These are phyloP conservation scores for Stegostoma tigrinum DNA, from an alignment of 2,113 vertebrate genomes.

Conservation along the genomic window DNA sequence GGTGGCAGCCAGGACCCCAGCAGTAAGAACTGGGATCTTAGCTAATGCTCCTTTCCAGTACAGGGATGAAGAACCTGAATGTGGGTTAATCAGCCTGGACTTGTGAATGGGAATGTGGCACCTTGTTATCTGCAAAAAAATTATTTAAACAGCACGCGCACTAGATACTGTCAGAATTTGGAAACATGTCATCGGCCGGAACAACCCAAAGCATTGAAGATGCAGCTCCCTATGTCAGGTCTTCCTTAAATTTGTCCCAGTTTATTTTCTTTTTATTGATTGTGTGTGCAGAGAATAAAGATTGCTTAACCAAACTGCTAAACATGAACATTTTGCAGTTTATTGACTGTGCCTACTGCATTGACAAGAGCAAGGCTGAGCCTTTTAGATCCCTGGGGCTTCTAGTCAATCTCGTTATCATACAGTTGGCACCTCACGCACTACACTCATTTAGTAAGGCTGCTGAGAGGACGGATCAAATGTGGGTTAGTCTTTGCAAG, in stretches of 20 bases:
- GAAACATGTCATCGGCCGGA: not conserved
- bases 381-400: not conserved
- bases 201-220: not conserved
- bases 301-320: constrained; percentile 28
- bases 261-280: constrained; percentile 29
- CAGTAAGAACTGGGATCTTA: not conserved
- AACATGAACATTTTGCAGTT: constrained; percentile 24
- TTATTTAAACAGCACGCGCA: not conserved
- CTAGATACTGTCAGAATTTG: not conserved
- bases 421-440: not conserved
- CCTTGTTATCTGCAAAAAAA: not conserved
- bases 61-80: not conserved
- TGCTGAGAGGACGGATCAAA: not conserved
- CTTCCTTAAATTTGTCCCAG: not conserved
- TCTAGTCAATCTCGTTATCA: not conserved
- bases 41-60: not conserved
- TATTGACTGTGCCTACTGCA: not conserved
- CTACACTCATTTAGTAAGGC: not conserved
- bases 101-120: not conserved
- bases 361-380: not conserved
- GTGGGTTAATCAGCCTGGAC: no score
- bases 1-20: no score
- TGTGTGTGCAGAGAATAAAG: not conserved
- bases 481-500: not conserved
- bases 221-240: not conserved